Percentiles rank a stretch among this genome's conserved stretches.
Evolutionary conservation across 1,140 invertebrate species (phyloP).

Genomic region (Uloborus diversus): DNA sequence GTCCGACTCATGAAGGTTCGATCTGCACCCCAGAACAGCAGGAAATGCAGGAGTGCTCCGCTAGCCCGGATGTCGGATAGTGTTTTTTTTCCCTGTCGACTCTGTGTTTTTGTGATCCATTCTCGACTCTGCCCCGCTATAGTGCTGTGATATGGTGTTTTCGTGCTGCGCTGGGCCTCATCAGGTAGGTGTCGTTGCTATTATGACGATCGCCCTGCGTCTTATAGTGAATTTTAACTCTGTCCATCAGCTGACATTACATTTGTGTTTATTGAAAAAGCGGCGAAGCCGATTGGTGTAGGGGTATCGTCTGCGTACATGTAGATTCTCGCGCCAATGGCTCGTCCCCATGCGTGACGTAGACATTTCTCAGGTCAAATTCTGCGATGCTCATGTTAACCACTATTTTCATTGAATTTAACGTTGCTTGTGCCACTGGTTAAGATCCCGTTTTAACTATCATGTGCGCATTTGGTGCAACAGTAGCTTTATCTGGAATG

Average conservation of each 20-base stretch:
- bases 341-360: constrained; percentile 51
- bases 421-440: too few species aligned
- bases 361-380: constrained; percentile 50
- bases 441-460: too few species aligned
- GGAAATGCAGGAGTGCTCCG: constrained; percentile 42
- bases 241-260: background rate
- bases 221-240: background rate
- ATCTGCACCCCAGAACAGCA: background rate
- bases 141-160: constrained; percentile 38
- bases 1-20: background rate
- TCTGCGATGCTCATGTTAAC: constrained; percentile 1
- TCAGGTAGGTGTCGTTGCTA: constrained; percentile 9
- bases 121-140: background rate
- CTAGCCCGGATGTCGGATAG: constrained; percentile 45
- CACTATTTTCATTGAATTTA: too few species aligned
- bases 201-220: background rate
- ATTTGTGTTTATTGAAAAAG: background rate
- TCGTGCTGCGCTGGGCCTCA: constrained; percentile 38
- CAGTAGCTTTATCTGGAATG: too few species aligned
- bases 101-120: constrained; percentile 26
- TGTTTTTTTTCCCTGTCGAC: constrained; percentile 21
- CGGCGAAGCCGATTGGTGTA: constrained; percentile 7
- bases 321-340: constrained; percentile 53
- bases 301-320: constrained; percentile 47
- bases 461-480: too few species aligned